Evolutionary conservation across 2,113 vertebrate species (phyloP).

Genomic region (Upupa epops): DNA sequence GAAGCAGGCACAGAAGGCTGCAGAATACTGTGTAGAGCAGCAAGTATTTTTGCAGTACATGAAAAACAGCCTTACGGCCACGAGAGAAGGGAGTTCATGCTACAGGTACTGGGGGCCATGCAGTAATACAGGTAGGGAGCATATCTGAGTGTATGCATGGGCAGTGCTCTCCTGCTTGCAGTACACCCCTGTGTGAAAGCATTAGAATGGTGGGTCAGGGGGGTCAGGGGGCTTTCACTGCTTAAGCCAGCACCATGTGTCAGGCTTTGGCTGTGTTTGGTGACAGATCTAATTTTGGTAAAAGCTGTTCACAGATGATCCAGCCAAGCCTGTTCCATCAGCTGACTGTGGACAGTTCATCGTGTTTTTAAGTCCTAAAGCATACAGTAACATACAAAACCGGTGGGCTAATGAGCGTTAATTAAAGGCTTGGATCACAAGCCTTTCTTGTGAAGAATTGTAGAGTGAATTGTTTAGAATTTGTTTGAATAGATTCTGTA

Average conservation of each 20-base stretch:
- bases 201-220: not conserved
- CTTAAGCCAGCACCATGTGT: not conserved
- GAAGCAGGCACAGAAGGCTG: not conserved
- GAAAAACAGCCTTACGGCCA: not conserved
- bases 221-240: not conserved
- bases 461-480: not conserved
- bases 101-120: rapidly evolving
- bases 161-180: not conserved
- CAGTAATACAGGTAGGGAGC: not conserved
- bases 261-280: not conserved
- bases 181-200: not conserved
- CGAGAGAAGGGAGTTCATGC: not conserved
- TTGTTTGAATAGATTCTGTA: not conserved
- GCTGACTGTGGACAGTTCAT: not conserved
- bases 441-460: not conserved
- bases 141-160: rapidly evolving
- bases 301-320: not conserved
- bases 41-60: not conserved
- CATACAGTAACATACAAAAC: not conserved
- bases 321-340: not conserved
- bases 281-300: not conserved
- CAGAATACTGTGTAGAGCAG: not conserved
- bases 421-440: not conserved
- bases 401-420: not conserved
- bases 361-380: not conserved